Base-by-base conservation (phyloP, 2,113 vertebrate species). In the Formicarius rufipectus region DNA sequence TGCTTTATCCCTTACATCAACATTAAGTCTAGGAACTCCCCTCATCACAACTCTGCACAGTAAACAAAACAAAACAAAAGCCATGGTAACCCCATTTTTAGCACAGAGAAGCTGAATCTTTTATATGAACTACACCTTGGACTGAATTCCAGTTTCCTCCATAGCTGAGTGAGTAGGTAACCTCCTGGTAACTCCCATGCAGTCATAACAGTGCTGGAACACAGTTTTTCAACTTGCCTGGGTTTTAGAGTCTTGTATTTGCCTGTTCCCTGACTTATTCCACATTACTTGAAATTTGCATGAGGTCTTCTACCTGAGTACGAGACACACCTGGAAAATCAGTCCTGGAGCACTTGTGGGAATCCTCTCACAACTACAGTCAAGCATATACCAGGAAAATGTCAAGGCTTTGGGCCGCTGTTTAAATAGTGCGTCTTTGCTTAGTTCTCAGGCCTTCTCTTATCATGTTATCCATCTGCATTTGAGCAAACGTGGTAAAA, bases 151-250 rank as follows among this genome's bases (percentile, higher is more conserved):
- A n/a, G 6, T 76, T 69, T 80, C 8, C 17, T 52, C 12, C 16
- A 24, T 23, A 75, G 14, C 21, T 64, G 25, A 0, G 0, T 1
- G 2, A 63, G 16, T 28, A 55, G 10, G 20, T 50, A 56, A 31
- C 24, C 17, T 68, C 16, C 16, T 69, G 7, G 7, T 47, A 28
- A 9, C 31, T 72, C 76, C n/a, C 66, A 31, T 40, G 45, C 6
- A 28, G 72, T 59, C 30, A 71, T 24, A 87, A 56, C 11, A 66
- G 27, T 8, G 7, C 17, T 55, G 27, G 53, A 84, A 79, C 5
- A 40, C 5, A 33, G 5, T 30, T 84, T 89, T 44, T 67, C 16
- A 56, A 6, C 23, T n/a, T 74, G 7, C 6, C 10, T 84, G 42
- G 7, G 6, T 33, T 44, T 59, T 40, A 12, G 7, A 55, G 15